Percentiles rank a stretch among this genome's conserved stretches.
phyloP scores from a whole-genome alignment of 2,888 invertebrate species.

The Halictus ligatus region DNA sequence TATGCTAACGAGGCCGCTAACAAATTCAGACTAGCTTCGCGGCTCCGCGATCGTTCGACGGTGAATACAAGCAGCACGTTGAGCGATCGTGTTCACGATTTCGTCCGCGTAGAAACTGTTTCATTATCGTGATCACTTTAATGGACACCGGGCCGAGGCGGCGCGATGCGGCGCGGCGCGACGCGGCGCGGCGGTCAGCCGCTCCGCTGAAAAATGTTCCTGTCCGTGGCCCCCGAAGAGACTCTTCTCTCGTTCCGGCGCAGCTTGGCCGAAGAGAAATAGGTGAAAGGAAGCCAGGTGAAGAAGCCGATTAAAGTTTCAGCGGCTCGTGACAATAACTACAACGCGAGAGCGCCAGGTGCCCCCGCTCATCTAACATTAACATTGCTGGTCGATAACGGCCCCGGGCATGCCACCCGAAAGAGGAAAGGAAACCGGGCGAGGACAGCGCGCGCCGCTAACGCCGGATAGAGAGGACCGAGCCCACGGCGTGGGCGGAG shows the following conservation, averaged over 20 bases:
- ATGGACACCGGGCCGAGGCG: neutral
- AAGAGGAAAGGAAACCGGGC: slow-evolving; percentile 28
- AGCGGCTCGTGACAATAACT: slow-evolving; percentile 70
- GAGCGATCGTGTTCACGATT: slow-evolving; percentile 1
- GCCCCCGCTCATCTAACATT: slow-evolving; percentile 70
- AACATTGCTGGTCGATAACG: slow-evolving; percentile 70
- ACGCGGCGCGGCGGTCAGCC: neutral
- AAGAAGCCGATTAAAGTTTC: slow-evolving; percentile 72
- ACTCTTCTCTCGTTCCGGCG: neutral
- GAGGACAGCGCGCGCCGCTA: neutral
- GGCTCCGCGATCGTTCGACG: neutral
- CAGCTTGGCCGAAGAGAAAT: slow-evolving; percentile 20
- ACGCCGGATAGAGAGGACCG: slow-evolving; percentile 33
- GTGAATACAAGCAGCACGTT: neutral
- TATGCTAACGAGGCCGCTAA: neutral
- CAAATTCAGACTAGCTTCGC: neutral
- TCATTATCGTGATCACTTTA: slow-evolving; percentile 11
- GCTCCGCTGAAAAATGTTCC: slow-evolving; percentile 6
- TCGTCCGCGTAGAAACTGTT: neutral
- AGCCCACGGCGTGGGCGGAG: slow-evolving; percentile 66
- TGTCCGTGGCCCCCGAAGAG: neutral
- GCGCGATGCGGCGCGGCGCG: neutral
- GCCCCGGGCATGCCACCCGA: slow-evolving; percentile 37
- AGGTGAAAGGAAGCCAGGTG: slow-evolving; percentile 60
- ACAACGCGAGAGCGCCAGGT: slow-evolving; percentile 66